Conservation (phyloP, 2,888 invertebrate species). For the Drosophila colorata region DNA sequence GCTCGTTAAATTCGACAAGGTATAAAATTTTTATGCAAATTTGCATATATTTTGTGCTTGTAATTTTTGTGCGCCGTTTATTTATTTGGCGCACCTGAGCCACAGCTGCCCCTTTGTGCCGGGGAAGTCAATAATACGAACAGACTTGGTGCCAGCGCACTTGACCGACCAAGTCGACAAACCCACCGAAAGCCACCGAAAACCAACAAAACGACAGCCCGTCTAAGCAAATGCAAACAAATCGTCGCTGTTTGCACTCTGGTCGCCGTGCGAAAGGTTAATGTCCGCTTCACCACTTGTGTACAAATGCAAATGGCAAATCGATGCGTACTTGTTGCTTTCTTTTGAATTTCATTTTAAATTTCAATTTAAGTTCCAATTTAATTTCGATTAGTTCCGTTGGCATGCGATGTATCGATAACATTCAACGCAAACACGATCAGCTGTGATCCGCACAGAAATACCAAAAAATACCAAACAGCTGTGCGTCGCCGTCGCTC, state of each 20-base stretch:
- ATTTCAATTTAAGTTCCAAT: background rate
- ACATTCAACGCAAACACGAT: slow-evolving; percentile 21
- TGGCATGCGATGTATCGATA: slow-evolving; percentile 38
- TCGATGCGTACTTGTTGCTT: slow-evolving; percentile 32
- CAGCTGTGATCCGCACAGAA: slow-evolving; percentile 54
- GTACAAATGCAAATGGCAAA: slow-evolving; percentile 32
- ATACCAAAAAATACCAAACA: slow-evolving; percentile 33
- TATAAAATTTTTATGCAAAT: slow-evolving; percentile 67
- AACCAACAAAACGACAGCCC: slow-evolving; percentile 4
- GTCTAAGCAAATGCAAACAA: slow-evolving; percentile 59
- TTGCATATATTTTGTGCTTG: slow-evolving; percentile 54
- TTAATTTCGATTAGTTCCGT: slow-evolving; percentile 1
- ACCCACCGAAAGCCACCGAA: slow-evolving; percentile 15
- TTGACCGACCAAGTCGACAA: slow-evolving; percentile 38
- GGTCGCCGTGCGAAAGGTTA: slow-evolving; percentile 57
- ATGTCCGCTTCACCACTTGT: slow-evolving; percentile 44
- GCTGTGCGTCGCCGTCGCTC: slow-evolving; percentile 19
- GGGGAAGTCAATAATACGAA: slow-evolving; percentile 36
- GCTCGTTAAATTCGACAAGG: slow-evolving; percentile 73
- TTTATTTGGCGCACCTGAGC: slow-evolving; percentile 57
- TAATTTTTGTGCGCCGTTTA: slow-evolving; percentile 60
- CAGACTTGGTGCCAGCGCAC: slow-evolving; percentile 23
- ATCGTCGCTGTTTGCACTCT: slow-evolving; percentile 15
- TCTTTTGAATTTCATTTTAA: background rate
- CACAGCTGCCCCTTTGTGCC: slow-evolving; percentile 21